These are phyloP conservation scores for Euura saliciscinereae DNA, from an alignment of 1,140 invertebrate genomes.

Conservation along the genomic window DNA sequence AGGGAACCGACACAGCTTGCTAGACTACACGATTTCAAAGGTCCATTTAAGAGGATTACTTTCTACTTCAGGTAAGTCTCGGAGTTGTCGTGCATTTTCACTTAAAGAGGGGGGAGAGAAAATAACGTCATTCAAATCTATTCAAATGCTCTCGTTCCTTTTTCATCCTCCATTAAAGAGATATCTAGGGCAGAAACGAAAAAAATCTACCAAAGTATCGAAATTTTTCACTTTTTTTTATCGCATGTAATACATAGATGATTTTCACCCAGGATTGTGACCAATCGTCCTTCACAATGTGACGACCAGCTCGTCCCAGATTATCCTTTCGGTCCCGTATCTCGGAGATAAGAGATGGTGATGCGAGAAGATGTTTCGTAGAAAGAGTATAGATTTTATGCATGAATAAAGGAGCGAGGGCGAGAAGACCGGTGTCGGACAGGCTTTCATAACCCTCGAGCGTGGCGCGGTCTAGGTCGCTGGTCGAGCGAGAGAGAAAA, in stretches of 20 bases:
- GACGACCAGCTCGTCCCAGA: not conserved
- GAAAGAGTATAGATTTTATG: constrained; percentile 52
- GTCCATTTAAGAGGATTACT: not conserved
- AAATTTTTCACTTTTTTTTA: not conserved
- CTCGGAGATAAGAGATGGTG: not conserved
- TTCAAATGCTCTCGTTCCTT: not conserved
- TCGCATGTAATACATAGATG: too few species aligned
- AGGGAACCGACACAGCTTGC: not conserved
- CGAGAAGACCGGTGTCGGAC: constrained; percentile 12
- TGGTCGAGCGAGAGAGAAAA: too few species aligned
- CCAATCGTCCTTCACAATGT: too few species aligned
- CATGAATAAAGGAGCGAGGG: constrained; percentile 36
- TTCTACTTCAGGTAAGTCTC: not conserved
- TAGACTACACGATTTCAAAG: not conserved
- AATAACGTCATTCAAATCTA: not conserved
- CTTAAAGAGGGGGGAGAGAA: not conserved
- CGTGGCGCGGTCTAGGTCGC: not conserved
- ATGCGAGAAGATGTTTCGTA: constrained; percentile 39
- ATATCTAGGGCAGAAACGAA: not conserved
- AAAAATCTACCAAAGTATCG: not conserved
- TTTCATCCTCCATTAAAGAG: not conserved
- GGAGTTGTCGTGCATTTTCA: not conserved
- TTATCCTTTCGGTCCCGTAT: not conserved
- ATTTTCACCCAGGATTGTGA: too few species aligned
- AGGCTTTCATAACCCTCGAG: constrained; percentile 19